phyloP scores from a whole-genome alignment of 2,888 invertebrate genomes.

The Stenchaetothrips biformis region DNA sequence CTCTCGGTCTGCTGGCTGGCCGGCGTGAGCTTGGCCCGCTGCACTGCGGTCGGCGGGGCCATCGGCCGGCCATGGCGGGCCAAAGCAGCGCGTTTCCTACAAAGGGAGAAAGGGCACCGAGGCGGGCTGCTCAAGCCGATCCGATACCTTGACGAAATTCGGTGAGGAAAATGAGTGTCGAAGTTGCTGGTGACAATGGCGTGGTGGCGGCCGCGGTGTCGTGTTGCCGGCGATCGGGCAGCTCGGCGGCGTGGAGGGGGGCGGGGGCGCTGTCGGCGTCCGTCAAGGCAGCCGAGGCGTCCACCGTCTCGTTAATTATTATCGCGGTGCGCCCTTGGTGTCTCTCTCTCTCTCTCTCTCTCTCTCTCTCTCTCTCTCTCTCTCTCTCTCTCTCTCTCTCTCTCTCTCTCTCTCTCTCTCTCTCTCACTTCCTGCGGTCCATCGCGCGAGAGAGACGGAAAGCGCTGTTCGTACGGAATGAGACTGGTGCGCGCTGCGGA shows the following conservation, averaged over 20 bases:
- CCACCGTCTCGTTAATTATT: background rate
- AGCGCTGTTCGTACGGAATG: background rate
- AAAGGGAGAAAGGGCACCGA: too few species aligned
- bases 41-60: too few species aligned
- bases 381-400: too few species aligned
- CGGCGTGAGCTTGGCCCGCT: too few species aligned
- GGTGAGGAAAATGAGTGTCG: too few species aligned
- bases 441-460: background rate
- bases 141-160: too few species aligned
- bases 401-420: background rate
- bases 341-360: background rate
- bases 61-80: too few species aligned
- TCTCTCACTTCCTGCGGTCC: background rate
- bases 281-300: background rate
- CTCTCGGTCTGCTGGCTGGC: too few species aligned
- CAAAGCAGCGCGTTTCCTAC: background rate
- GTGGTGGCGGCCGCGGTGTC: too few species aligned
- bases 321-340: background rate
- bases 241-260: background rate
- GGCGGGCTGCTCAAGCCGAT: background rate
- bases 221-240: background rate
- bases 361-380: too few species aligned
- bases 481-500: background rate
- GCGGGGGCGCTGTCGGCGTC: background rate
- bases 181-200: too few species aligned